Evolutionary conservation across 2,113 vertebrate species (phyloP).

Genomic region (Sorex araneus): DNA sequence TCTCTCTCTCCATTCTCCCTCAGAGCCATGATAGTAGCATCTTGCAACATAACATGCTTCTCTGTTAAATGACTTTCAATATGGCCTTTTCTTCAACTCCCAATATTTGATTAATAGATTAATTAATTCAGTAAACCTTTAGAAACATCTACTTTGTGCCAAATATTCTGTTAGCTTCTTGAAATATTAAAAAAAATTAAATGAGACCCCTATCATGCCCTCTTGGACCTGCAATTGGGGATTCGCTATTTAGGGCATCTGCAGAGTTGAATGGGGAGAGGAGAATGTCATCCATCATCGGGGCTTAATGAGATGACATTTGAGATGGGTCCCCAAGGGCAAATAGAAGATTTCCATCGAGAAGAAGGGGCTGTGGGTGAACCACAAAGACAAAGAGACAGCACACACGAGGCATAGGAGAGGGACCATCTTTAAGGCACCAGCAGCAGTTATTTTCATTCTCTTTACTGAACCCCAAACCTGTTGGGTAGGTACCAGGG

Average conservation of each 20-base stretch:
- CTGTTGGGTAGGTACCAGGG: background rate
- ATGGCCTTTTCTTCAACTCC: constrained; percentile 30
- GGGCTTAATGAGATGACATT: background rate
- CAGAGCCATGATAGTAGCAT: background rate
- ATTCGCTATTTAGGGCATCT: background rate
- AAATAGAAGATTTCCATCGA: constrained; percentile 33
- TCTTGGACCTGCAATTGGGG: background rate
- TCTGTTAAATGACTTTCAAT: background rate
- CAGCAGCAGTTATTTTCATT: background rate
- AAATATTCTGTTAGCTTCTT: constrained; percentile 43
- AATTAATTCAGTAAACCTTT: constrained; percentile 55
- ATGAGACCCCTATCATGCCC: background rate
- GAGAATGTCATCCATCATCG: background rate
- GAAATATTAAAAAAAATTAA: background rate
- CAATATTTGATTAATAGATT: background rate
- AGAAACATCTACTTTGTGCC: background rate
- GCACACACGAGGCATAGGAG: background rate
- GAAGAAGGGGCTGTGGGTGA: background rate
- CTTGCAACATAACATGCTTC: background rate
- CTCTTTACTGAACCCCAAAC: background rate
- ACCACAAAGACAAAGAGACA: background rate
- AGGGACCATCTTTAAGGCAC: background rate
- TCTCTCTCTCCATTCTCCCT: background rate
- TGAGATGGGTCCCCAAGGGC: background rate
- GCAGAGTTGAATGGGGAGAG: background rate